Percentiles rank a stretch among this genome's conserved stretches.
phyloP scores from a whole-genome alignment of 2,113 vertebrate species.

The Equus quagga region DNA sequence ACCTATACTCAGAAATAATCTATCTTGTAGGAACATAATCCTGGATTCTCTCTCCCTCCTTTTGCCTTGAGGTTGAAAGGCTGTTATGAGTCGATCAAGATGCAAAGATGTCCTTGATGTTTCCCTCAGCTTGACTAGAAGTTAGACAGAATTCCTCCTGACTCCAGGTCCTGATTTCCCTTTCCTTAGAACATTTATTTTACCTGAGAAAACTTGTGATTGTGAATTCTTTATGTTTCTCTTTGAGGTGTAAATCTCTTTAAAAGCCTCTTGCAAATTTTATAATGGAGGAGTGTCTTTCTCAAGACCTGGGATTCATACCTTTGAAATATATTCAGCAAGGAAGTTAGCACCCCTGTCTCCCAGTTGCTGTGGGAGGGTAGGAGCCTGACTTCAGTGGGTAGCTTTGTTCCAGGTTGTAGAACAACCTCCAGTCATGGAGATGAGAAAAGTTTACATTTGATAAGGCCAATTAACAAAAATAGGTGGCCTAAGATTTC shows the following conservation, averaged over 20 bases:
- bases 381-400: neutral
- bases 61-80: neutral
- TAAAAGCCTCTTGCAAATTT: neutral
- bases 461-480: neutral
- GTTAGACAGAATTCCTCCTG: neutral
- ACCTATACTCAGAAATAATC: neutral
- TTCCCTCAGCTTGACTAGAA: neutral
- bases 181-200: neutral
- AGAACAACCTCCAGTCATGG: neutral
- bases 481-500: neutral
- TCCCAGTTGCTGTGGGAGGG: rapidly evolving
- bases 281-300: neutral
- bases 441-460: neutral
- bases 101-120: neutral
- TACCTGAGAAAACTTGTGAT: neutral
- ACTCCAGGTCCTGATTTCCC: neutral
- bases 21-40: neutral
- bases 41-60: neutral
- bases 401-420: neutral
- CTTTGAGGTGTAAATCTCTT: neutral
- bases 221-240: neutral
- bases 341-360: neutral
- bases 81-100: neutral
- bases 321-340: neutral
- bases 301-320: neutral